Evolutionary conservation across 2,888 invertebrate genomes (phyloP).

Genomic region (Oxycera nigricornis): DNA sequence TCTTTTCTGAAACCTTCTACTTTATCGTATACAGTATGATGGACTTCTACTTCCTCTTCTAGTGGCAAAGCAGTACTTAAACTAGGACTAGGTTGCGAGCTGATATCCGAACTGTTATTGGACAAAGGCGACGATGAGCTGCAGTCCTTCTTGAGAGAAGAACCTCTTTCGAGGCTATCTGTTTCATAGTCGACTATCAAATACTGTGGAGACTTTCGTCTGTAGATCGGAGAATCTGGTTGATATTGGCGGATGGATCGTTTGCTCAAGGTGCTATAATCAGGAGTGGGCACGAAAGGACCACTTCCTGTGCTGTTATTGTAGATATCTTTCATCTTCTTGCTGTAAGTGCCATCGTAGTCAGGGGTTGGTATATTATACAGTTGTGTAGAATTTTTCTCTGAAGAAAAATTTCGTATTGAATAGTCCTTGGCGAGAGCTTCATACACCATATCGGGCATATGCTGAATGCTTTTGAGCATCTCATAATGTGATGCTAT

Average conservation of each 20-base stretch:
- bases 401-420: conserved; percentile 47
- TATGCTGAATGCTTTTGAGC: conserved; percentile 58
- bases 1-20: conserved; percentile 59
- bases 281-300: conserved; percentile 61
- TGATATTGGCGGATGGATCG: conserved; percentile 59
- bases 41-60: conserved; percentile 82
- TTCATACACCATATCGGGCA: conserved; percentile 73
- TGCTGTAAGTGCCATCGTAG: conserved; percentile 61
- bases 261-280: conserved; percentile 61
- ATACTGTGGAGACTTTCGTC: conserved; percentile 59
- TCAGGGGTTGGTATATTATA: conserved; percentile 61
- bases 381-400: conserved; percentile 7
- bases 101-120: conserved; percentile 68
- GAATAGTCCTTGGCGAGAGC: conserved; percentile 65
- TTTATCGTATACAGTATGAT: conserved; percentile 72
- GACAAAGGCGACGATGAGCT: conserved; percentile 64
- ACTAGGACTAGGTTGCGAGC: conserved; percentile 77
- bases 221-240: conserved; percentile 61
- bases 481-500: conserved; percentile 55
- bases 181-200: conserved; percentile 73
- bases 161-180: conserved; percentile 74
- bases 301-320: conserved; percentile 58
- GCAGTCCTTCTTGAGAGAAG: conserved; percentile 62
- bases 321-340: conserved; percentile 60
- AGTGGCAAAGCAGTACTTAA: conserved; percentile 76